Evolutionary conservation across 1,140 invertebrate species (phyloP), one percentile per base, ranked within the genome.

Genomic region (Zophobas morio): DNA sequence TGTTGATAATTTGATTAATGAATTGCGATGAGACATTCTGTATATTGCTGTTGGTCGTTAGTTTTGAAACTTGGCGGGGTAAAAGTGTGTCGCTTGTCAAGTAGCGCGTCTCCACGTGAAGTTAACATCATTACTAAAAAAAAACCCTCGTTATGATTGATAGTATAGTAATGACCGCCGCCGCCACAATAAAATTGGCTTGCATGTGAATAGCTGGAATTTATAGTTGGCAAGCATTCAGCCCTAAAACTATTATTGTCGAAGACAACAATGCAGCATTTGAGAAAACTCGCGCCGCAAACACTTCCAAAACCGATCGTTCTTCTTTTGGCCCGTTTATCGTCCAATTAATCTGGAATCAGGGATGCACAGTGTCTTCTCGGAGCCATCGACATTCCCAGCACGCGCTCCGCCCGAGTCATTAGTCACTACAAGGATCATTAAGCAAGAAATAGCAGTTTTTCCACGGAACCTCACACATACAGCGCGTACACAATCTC

Each of bases 381-480:
- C 20, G 49, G 4, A 51, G 6, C 49, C 8, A 40, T 66, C 42
- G 60, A 4, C 36, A 42, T 66, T 66, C 60, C 20, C 20, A 40
- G 39, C 60, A 42, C 60, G 60, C 36, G n/a, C 42, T 60, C 6
- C 36, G 42, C 5, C 39, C 60, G 60, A 66, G 37, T 66, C 60
- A 66, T 66, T 66, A 66, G 60, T 66, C 60, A 66, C 60, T 66
- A 42, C 20, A 66, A 66, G 60, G 60, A 66, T 66, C 60, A 66
- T 66, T 66, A 46, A 66, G 20, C 60, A 66, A 66, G 60, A 66
- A 42, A 66, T 66, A 40, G 1, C 60, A 33, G 39, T 66, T 66
- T 66, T 66, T 66, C 60, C 36, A 36, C 37, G 20, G 8, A 60
- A 8, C 56, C 56, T 20, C 35, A 60, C 35, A 60, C 56, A 32